phyloP scores from a whole-genome alignment of 2,888 invertebrate species.

The Ariolimax columbianus region DNA sequence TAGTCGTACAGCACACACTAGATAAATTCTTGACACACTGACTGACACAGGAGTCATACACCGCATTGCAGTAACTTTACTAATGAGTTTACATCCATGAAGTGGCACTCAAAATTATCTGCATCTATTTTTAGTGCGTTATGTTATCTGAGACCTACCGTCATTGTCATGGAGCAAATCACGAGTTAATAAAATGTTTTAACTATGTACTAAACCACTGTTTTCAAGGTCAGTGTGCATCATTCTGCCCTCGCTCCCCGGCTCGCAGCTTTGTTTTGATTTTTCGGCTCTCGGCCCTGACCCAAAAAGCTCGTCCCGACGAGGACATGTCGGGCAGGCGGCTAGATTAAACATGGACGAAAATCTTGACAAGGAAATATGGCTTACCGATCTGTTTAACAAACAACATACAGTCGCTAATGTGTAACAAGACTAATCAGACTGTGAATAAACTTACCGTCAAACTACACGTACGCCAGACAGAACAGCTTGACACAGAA shows the following conservation, averaged over 20 bases:
- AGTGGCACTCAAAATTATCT: not conserved
- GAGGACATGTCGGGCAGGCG: constrained; percentile 21
- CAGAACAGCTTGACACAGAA: not conserved
- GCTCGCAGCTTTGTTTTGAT: constrained; percentile 41
- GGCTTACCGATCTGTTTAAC: not conserved
- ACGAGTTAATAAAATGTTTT: not conserved
- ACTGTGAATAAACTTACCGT: not conserved
- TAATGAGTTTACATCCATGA: not conserved
- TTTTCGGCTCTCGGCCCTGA: constrained; percentile 44
- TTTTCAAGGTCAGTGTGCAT: constrained; percentile 22
- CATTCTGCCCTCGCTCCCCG: not conserved
- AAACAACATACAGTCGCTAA: too few relatives aligned
- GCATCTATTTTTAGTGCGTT: not conserved
- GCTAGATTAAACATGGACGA: too few relatives aligned
- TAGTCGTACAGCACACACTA: not conserved
- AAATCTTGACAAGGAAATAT: not conserved
- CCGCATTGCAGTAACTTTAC: not conserved
- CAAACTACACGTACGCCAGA: constrained; percentile 6
- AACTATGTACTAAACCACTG: not conserved
- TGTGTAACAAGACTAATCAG: not conserved
- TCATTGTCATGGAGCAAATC: not conserved
- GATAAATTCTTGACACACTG: constrained; percentile 27
- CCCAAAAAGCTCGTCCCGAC: constrained; percentile 36
- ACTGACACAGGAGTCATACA: too few relatives aligned
- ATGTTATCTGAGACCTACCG: not conserved